Evolutionary conservation across 2,888 invertebrate genomes (phyloP), one percentile per base, ranked within the genome.

Genomic region (Cistogaster globosa): DNA sequence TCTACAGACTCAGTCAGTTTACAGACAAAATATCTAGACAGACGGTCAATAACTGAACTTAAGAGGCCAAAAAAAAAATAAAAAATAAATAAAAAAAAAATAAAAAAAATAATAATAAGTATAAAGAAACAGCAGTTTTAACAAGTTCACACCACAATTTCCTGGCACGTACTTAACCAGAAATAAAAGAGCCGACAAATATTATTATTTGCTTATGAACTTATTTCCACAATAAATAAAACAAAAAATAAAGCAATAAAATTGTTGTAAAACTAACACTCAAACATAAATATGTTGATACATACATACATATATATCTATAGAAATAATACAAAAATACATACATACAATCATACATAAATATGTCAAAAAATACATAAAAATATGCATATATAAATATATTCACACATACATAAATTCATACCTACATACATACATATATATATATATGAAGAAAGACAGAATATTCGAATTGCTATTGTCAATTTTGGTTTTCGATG

Each of bases 131-230:
- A 58, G 82, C 82, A 86, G 82, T 74, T 85, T 81, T 88, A 88
- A 87, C 88, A 86, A 88, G 87, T 88, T 87, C 87, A 87, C 87
- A 88, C 88, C 88, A 86, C 88, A 88, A 87, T 87, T 87, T 88
- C 88, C 88, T 88, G 88, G 86, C 88, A 88, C 88, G 88, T 88
- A 88, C 88, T 86, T 86, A 86, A 82, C 76, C 63, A 84, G 84
- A 82, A 82, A 82, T 82, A 81, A 82, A 75, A 80, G 63, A 77
- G 84, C 38, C 80, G 79, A 79, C 83, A 83, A 75, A 83, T 71
- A 79, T 74, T 82, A 58, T 65, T 79, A 83, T 83, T 83, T 83
- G 78, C 69, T 83, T 79, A 78, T 63, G 60, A 78, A 78, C 48
- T 74, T 74, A 68, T 63, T 74, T 74, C 62, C 55, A 78, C 20